A percentile compares a stretch with the other conserved stretches of the same genome.
Evolutionary conservation across 2,113 vertebrate genomes (phyloP).

Genomic region (Bufo bufo): DNA sequence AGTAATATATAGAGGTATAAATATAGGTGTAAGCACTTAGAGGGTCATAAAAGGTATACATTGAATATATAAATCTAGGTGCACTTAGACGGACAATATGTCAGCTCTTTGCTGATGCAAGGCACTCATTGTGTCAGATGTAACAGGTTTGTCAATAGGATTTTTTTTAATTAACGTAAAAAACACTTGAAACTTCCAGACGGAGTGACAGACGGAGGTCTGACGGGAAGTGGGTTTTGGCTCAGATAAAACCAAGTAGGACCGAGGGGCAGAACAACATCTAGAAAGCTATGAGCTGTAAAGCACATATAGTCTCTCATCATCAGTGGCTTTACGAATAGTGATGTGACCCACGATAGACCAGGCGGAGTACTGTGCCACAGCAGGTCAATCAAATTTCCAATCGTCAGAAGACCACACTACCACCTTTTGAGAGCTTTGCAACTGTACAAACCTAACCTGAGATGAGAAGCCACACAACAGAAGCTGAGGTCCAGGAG

Average conservation of each 20-base stretch:
- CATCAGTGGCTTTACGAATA: neutral
- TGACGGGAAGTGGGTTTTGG: constrained; percentile 48
- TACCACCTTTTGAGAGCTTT: neutral
- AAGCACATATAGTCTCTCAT: neutral
- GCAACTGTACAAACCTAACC: neutral
- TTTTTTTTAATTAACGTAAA: constrained; percentile 56
- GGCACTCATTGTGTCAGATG: constrained; percentile 55
- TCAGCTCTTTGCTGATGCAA: constrained; percentile 58
- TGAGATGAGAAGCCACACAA: neutral
- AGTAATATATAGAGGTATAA: constrained; percentile 49
- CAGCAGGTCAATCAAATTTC: neutral
- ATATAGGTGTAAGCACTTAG: constrained; percentile 56
- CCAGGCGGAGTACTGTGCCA: neutral
- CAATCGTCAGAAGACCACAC: neutral
- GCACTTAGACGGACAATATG: constrained; percentile 56
- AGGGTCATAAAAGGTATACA: constrained; percentile 58
- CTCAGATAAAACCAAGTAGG: constrained; percentile 19
- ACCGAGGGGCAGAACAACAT: neutral
- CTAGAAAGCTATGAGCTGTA: neutral
- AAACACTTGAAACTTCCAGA: constrained; percentile 51
- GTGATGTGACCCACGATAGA: neutral
- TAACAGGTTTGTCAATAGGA: constrained; percentile 58
- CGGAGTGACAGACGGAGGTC: constrained; percentile 44
- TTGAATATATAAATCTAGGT: constrained; percentile 56
- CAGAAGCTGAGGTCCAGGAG: neutral